phyloP scores from a whole-genome alignment of 64 coral and sea anemone genomes.

The Porites lutea region DNA sequence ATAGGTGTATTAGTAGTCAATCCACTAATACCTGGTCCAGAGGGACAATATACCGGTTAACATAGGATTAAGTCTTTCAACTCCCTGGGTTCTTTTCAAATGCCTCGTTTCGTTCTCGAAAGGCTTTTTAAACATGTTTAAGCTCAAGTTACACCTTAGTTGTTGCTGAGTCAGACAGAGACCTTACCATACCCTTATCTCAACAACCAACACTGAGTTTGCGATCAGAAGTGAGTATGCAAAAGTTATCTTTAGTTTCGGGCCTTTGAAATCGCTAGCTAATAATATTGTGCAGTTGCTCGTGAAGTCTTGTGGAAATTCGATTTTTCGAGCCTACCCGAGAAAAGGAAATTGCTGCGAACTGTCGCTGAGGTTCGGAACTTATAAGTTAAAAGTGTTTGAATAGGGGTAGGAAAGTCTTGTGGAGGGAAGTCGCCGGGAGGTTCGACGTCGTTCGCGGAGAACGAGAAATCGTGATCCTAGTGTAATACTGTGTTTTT shows the following conservation, averaged over 20 bases:
- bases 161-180: not conserved
- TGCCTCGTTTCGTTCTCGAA: not conserved
- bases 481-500: too few relatives aligned
- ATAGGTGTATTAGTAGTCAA: not conserved
- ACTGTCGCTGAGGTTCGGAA: too few relatives aligned
- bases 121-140: not conserved
- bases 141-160: not conserved
- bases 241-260: not conserved
- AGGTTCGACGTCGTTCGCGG: too few relatives aligned
- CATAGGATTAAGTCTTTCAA: slow-evolving; percentile 10
- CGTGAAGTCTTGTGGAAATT: too few relatives aligned
- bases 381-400: too few relatives aligned
- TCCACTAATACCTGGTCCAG: not conserved
- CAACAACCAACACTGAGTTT: not conserved
- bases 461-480: too few relatives aligned
- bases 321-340: too few relatives aligned
- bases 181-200: not conserved
- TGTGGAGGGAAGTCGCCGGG: too few relatives aligned
- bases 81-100: not conserved
- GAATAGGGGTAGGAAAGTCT: too few relatives aligned
- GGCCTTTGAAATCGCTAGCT: not conserved
- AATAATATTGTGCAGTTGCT: not conserved
- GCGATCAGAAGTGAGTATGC: not conserved
- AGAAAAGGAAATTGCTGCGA: too few relatives aligned
- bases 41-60: not conserved